Conservation (phyloP, 2,797 vertebrate species). For the Lindbergichthys nudifrons region DNA sequence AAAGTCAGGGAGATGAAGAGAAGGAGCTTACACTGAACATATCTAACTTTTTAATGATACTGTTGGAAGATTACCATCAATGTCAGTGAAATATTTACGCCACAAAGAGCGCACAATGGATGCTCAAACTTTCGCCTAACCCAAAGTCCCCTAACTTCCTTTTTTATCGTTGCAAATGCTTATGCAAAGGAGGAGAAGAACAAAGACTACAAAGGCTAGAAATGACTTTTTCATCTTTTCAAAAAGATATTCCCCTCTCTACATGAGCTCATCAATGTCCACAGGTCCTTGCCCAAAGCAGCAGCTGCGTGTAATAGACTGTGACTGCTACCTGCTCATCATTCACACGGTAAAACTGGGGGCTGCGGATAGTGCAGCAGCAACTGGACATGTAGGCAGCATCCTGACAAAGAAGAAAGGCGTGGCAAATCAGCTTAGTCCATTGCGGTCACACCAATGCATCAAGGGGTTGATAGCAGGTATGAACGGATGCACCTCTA, state of each 20-base stretch:
- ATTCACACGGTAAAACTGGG: constrained; percentile 60
- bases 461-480: constrained; percentile 53
- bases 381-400: constrained; percentile 40
- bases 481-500: constrained; percentile 59
- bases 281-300: constrained; percentile 71
- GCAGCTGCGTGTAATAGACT: constrained; percentile 76
- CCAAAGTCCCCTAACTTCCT: constrained; percentile 59
- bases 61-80: constrained; percentile 59
- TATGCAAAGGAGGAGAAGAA: constrained; percentile 56
- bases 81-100: constrained; percentile 76
- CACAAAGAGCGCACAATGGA: constrained; percentile 40
- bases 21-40: constrained; percentile 70
- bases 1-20: constrained; percentile 81
- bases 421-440: constrained; percentile 38
- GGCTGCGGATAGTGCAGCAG: constrained; percentile 47
- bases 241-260: constrained; percentile 18
- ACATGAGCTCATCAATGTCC: constrained; percentile 52
- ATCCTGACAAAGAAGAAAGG: constrained; percentile 52
- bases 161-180: constrained; percentile 63
- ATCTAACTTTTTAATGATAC: constrained; percentile 85
- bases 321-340: constrained; percentile 75
- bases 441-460: constrained; percentile 29
- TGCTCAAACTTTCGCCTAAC: constrained; percentile 62
- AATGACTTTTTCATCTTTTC: constrained; percentile 63
- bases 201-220: constrained; percentile 68